Conservation (phyloP, 2,888 invertebrate species). For the Ochlodes sylvanus region DNA sequence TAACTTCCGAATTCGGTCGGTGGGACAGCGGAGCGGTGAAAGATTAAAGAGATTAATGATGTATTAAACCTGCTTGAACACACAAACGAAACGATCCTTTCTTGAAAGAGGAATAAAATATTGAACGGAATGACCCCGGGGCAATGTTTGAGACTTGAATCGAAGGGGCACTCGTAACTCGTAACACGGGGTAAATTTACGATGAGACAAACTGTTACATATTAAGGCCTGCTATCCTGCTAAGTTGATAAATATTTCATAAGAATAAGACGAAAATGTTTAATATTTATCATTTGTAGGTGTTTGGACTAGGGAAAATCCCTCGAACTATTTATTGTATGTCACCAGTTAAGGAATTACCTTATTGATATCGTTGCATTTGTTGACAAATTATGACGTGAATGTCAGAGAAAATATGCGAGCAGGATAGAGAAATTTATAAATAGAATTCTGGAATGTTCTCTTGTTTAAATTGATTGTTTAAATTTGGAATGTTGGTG, state of each 20-base stretch:
- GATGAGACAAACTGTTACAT: slow-evolving; percentile 43
- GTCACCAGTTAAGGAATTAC: too few species aligned
- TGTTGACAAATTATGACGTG: too few species aligned
- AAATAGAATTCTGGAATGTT: too few species aligned
- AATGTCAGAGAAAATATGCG: too few species aligned
- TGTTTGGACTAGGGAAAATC: too few species aligned
- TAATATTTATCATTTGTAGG: too few species aligned
- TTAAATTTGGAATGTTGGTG: too few species aligned
- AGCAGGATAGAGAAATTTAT: too few species aligned
- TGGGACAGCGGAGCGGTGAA: slow-evolving; percentile 46
- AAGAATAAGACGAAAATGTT: not conserved
- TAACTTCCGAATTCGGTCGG: slow-evolving; percentile 43
- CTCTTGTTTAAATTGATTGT: too few species aligned
- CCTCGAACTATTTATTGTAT: too few species aligned
- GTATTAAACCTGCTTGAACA: slow-evolving; percentile 55
- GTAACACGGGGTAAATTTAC: slow-evolving; percentile 50
- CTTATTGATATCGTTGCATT: too few species aligned
- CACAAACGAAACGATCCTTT: slow-evolving; percentile 50
- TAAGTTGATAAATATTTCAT: slow-evolving; percentile 26
- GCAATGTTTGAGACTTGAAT: slow-evolving; percentile 49
- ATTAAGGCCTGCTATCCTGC: slow-evolving; percentile 23
- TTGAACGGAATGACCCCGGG: slow-evolving; percentile 57
- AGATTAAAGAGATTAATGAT: slow-evolving; percentile 65
- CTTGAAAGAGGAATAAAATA: slow-evolving; percentile 57
- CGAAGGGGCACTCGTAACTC: slow-evolving; percentile 44